Evolutionary conservation across 2,113 vertebrate genomes (phyloP), one percentile per base, ranked within the genome.

Genomic region (Mesembrinibis cayennensis): DNA sequence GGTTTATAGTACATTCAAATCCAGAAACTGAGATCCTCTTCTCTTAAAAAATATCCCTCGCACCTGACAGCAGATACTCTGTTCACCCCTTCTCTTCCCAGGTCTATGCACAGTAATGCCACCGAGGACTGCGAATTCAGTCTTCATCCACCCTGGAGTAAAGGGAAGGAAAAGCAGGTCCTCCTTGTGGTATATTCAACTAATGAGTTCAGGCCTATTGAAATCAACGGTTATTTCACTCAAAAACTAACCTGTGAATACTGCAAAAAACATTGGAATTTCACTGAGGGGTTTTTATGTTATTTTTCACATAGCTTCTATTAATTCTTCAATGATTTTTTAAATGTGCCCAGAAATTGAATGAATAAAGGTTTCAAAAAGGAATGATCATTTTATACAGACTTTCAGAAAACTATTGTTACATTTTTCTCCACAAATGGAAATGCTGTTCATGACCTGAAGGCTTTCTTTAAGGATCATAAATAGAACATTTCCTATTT

Each of bases 401-500:
- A 82, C 71, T 83, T 82, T 62, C 63, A 74, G 38, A n/a, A 78
- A 90, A 72, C 25, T 69, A 30, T 80, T 91, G 69, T 82, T 82
- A 56, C 47, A 44, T 79, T 93, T 95, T 93, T 74, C 67, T 91
- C 65, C 80, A 90, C 77, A 95, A 95, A 87, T 62, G 52, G 80
- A 92, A 94, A 71, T 40, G 26, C 26, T 90, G 47, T 63, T 89
- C 84, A n/a, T 73, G 45, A 95, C 50, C 72, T 26, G 42, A 92
- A 65, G 40, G 69, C 65, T 87, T 90, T 81, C 77, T 91, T 83
- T 61, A 93, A 89, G 69, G 44, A 87, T 83, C 83, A 91, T 65
- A 95, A 93, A 84, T 29, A 88, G 63, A 90, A 91, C 52, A 81
- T 74, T 47, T 89, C 49, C 50, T 82, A 63, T 85, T 82, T 3